Base-by-base conservation (phyloP, 2,888 invertebrate genomes). In the Caenorhabditis sp. region DNA sequence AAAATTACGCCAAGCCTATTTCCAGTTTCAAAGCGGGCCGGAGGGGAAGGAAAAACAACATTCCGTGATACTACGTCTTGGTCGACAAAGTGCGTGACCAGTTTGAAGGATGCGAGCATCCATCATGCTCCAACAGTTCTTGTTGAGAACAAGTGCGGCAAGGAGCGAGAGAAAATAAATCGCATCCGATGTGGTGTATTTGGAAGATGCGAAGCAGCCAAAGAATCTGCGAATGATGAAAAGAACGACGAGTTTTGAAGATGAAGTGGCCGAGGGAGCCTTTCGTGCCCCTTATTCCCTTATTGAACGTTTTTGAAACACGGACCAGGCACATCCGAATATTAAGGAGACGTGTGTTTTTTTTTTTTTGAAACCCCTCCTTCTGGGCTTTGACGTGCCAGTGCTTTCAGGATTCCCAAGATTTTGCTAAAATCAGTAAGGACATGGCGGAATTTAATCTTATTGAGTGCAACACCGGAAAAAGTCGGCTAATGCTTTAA, bases 391-490 rank as follows among this genome's bases (percentile, higher is more conserved):
- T n/a, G n/a, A n/a, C n/a, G n/a, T n/a, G n/a, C n/a, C n/a, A n/a
- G n/a, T n/a, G n/a, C n/a, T n/a, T n/a, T n/a, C n/a, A n/a, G n/a
- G n/a, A n/a, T n/a, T n/a, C n/a, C n/a, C n/a, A n/a, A n/a, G n/a
- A n/a, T n/a, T n/a, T n/a, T n/a, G n/a, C n/a, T n/a, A n/a, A n/a
- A n/a, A n/a, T n/a, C n/a, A n/a, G n/a, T n/a, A n/a, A n/a, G n/a
- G 30, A 48, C 41, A 59, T 59, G 70, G 39, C 59, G 52, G 53
- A 70, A 70, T 70, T 53, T 70, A 70, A 70, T 70, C 70, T 70
- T 24, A 70, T 53, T 70, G 70, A 70, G 70, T 59, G 70, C 70
- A 56, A 58, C 66, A 70, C 70, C 70, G 70, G 70, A 70, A 70
- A 68, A 70, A 53, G 32, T 58, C 59, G 41, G 9, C 59, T 59